Evolutionary conservation across 2,888 invertebrate genomes (phyloP).

Genomic region (Spilosoma lubricipeda): DNA sequence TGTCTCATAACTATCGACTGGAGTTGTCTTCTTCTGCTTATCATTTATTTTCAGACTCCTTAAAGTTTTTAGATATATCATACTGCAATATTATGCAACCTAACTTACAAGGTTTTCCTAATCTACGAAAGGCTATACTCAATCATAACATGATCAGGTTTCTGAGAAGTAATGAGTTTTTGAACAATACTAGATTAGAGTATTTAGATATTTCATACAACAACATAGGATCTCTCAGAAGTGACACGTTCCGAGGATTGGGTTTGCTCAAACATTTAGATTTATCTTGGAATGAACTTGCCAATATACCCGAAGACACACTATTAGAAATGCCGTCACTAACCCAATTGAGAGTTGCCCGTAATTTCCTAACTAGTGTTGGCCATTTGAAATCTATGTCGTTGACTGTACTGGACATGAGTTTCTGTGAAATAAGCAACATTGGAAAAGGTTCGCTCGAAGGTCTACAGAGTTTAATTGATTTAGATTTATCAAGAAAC

Average conservation of each 20-base stretch:
- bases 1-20: slow-evolving; percentile 88
- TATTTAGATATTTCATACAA: slow-evolving; percentile 89
- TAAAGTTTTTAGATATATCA: slow-evolving; percentile 87
- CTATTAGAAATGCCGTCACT: slow-evolving; percentile 88
- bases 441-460: slow-evolving; percentile 86
- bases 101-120: slow-evolving; percentile 88
- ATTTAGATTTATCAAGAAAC: slow-evolving; percentile 89
- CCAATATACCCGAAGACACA: slow-evolving; percentile 85
- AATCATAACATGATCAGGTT: slow-evolving; percentile 88
- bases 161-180: slow-evolving; percentile 87
- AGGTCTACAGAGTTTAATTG: slow-evolving; percentile 86
- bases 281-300: slow-evolving; percentile 90
- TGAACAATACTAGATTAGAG: slow-evolving; percentile 87
- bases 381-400: slow-evolving; percentile 87
- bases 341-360: slow-evolving; percentile 87
- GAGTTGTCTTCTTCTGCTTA: slow-evolving; percentile 76
- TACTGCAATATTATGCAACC: slow-evolving; percentile 87
- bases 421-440: slow-evolving; percentile 88
- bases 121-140: slow-evolving; percentile 85
- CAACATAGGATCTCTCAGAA: slow-evolving; percentile 86
- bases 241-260: slow-evolving; percentile 87
- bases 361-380: slow-evolving; percentile 88
- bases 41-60: slow-evolving; percentile 80
- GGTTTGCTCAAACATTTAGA: slow-evolving; percentile 87
- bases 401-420: slow-evolving; percentile 86